Percentiles rank a stretch among this genome's conserved stretches.
Evolutionary conservation across 2,113 vertebrate species (phyloP).

Genomic region (Bagarius yarrelli): DNA sequence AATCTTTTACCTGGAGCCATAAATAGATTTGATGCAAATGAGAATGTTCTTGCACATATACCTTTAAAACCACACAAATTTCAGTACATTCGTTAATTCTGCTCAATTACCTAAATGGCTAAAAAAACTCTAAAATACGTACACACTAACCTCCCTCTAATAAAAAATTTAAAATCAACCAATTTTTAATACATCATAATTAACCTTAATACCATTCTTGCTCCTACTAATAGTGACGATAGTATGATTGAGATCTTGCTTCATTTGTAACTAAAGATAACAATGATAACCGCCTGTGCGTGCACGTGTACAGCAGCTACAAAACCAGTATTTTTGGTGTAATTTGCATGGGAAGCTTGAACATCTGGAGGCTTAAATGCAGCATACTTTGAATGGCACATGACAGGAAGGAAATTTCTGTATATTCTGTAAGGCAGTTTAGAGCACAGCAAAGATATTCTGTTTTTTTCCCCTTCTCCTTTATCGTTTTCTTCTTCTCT

Average conservation of each 20-base stretch:
- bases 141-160: no score
- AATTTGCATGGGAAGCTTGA: no score
- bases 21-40: background rate
- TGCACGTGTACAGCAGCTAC: background rate
- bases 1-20: background rate
- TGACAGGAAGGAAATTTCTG: background rate
- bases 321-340: no score
- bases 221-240: background rate
- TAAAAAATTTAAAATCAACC: background rate
- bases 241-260: background rate
- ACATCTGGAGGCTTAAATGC: background rate
- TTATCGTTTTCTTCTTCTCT: no score
- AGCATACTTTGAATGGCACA: no score
- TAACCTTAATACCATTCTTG: background rate
- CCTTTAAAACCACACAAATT: background rate
- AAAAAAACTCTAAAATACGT: background rate
- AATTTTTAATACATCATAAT: background rate
- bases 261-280: background rate
- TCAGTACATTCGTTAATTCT: background rate
- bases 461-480: no score
- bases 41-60: background rate
- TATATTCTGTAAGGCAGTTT: background rate
- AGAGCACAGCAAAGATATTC: background rate
- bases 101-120: background rate
- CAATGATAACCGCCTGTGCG: background rate